Percentiles rank a stretch among this genome's conserved stretches.
Conservation (phyloP, 2,888 invertebrate species). For the Nematopogon swammerdamellus region DNA sequence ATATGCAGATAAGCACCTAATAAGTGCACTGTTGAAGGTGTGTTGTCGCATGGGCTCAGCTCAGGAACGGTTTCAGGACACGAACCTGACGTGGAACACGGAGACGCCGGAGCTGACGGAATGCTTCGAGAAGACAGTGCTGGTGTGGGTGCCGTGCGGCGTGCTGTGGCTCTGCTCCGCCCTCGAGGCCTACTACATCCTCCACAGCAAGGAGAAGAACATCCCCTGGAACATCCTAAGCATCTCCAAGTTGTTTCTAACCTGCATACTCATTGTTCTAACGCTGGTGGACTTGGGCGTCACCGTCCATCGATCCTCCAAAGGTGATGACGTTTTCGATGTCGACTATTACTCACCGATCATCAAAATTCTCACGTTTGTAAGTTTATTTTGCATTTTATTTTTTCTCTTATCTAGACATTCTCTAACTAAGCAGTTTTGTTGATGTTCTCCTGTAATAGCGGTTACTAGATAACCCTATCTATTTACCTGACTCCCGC, state of each 20-base stretch:
- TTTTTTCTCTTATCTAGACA: background rate
- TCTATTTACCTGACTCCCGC: no score
- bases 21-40: no score
- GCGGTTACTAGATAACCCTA: no score
- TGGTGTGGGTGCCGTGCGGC: constrained; percentile 86
- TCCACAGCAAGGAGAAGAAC: constrained; percentile 71
- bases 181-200: constrained; percentile 72
- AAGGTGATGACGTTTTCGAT: constrained; percentile 52
- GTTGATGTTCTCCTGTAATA: no score
- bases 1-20: no score
- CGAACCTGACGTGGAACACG: constrained; percentile 74
- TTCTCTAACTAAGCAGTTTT: no score
- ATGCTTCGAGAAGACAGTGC: constrained; percentile 89
- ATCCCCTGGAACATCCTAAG: constrained; percentile 77
- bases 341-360: constrained; percentile 77
- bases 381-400: constrained; percentile 52
- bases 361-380: constrained; percentile 76
- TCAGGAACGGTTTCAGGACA: constrained; percentile 56
- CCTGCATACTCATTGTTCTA: constrained; percentile 61
- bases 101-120: constrained; percentile 80
- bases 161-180: constrained; percentile 77
- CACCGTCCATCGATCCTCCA: constrained; percentile 54
- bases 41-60: no score
- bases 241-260: constrained; percentile 66
- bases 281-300: constrained; percentile 66